phyloP scores from a whole-genome alignment of 1,140 invertebrate genomes.

The Halotydeus destructor region DNA sequence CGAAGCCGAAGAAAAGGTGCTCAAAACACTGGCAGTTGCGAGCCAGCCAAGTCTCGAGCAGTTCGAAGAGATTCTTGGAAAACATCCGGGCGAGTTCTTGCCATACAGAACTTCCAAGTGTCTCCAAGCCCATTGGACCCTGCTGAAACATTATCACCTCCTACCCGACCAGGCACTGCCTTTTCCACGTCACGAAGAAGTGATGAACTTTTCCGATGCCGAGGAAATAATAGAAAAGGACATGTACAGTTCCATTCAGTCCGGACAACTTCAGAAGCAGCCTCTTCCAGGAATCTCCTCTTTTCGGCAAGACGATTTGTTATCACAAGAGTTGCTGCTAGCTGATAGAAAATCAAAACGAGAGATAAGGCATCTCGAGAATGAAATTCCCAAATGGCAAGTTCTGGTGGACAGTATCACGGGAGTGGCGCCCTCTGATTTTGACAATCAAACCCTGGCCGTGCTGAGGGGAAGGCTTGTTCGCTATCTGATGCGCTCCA shows the following conservation, averaged over 20 bases:
- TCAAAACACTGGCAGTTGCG: conserved; percentile 50
- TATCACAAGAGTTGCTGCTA: conserved; percentile 22
- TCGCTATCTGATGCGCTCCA: conserved; percentile 80
- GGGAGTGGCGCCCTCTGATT: conserved; percentile 27
- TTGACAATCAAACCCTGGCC: conserved; percentile 74
- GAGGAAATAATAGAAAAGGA: conserved; percentile 49
- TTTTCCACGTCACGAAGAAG: conserved; percentile 35
- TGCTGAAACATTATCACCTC: conserved; percentile 79
- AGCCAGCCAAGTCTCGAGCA: conserved; percentile 45
- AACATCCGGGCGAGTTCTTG: conserved; percentile 65
- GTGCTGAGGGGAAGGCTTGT: conserved; percentile 71
- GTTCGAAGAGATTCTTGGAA: conserved; percentile 67
- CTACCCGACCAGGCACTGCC: conserved; percentile 54
- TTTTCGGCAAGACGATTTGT: conserved; percentile 11
- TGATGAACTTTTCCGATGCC: conserved; percentile 70
- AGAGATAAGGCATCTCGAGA: conserved; percentile 70
- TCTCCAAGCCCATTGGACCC: conserved; percentile 67
- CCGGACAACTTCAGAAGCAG: conserved; percentile 4
- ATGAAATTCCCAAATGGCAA: conserved; percentile 70
- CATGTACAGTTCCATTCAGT: neutral
- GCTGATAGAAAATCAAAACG: conserved; percentile 40
- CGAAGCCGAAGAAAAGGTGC: conserved; percentile 62
- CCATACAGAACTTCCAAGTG: conserved; percentile 61
- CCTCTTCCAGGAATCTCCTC: neutral
- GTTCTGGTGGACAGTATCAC: conserved; percentile 76